Percentiles rank a stretch among this genome's conserved stretches.
phyloP scores from a whole-genome alignment of 2,113 vertebrate species.

The Hyperopisus bebe region DNA sequence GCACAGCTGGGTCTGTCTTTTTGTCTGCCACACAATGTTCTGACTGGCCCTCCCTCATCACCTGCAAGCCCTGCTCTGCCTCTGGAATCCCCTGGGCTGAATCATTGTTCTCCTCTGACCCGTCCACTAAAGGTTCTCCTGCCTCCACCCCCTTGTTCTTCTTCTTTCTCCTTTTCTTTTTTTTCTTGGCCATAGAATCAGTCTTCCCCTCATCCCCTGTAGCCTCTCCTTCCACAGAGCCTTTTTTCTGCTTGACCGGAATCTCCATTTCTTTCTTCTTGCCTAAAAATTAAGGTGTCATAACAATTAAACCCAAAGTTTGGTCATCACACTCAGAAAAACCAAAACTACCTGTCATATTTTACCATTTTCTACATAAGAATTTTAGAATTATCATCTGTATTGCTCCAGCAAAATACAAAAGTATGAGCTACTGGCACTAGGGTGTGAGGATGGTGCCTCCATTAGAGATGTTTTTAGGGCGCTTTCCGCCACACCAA shows the following conservation, averaged over 20 bases:
- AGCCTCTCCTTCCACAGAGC: neutral
- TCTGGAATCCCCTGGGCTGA: neutral
- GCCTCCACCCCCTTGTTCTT: slow-evolving; percentile 16
- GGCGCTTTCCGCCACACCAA: neutral
- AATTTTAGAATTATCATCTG: neutral
- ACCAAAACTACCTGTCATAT: neutral
- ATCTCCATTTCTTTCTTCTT: neutral
- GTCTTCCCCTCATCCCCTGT: neutral
- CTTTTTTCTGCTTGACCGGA: neutral
- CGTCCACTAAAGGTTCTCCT: neutral
- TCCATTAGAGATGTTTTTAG: neutral
- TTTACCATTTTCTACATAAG: neutral
- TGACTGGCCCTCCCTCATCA: neutral
- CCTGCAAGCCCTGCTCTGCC: neutral
- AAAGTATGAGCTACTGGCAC: neutral
- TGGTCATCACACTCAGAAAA: neutral
- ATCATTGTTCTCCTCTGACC: neutral
- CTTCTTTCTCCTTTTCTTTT: slow-evolving; percentile 39
- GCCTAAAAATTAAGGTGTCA: neutral
- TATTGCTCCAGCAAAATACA: neutral
- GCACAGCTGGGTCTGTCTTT: neutral
- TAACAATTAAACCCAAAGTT: neutral
- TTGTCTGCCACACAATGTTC: neutral
- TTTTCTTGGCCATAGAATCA: slow-evolving; percentile 25
- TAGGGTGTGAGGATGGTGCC: neutral